Evolutionary conservation across 2,797 vertebrate species (phyloP).

Genomic region (Peromyscus eremicus): DNA sequence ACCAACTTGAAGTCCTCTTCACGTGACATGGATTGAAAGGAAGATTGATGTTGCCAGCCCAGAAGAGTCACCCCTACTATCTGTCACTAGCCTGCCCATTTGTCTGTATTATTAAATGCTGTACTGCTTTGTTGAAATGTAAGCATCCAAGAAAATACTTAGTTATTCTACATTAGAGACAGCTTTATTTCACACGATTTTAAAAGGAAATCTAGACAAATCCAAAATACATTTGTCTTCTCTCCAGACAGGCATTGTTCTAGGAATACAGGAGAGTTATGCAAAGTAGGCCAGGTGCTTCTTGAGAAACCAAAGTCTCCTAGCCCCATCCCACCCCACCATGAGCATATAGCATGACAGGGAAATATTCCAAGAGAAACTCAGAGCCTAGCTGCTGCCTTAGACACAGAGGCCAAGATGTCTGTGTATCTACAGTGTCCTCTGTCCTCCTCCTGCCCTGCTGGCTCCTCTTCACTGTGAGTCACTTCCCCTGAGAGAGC

Average conservation of each 20-base stretch:
- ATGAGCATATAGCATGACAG: not conserved
- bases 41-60: not conserved
- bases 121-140: not conserved
- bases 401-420: not conserved
- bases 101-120: not conserved
- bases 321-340: not conserved
- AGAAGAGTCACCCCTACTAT: not conserved
- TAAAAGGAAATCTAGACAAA: conserved; percentile 10
- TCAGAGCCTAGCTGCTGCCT: not conserved
- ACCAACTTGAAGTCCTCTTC: not conserved
- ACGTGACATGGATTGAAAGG: not conserved
- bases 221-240: not conserved
- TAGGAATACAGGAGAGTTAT: not conserved
- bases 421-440: not conserved
- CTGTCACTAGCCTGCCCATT: not conserved
- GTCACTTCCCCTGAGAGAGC: not conserved
- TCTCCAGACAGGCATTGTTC: not conserved
- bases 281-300: not conserved
- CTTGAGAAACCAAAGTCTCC: not conserved
- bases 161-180: not conserved
- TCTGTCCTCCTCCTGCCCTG: not conserved
- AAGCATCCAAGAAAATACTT: not conserved
- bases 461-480: not conserved
- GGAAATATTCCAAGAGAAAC: not conserved
- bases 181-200: conserved; percentile 4